Evolutionary conservation across 2,888 invertebrate species (phyloP), one percentile per base, ranked within the genome.

Genomic region (Hybos culiciformis): DNA sequence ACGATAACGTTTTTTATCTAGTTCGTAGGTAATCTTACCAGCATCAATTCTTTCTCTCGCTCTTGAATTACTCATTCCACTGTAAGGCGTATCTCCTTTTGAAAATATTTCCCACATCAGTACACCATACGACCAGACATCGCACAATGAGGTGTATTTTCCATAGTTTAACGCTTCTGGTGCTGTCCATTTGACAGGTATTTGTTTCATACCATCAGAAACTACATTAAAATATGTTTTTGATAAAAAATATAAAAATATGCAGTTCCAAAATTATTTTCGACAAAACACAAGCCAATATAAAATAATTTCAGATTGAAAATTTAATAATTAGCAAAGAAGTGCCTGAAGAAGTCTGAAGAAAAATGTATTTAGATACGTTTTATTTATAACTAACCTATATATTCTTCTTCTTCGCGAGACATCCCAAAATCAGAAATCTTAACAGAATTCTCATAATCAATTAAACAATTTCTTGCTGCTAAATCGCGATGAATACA

Each of bases 391-490:
- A 12, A 24, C 36, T 50, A 51, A 66, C 66, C 67, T 47, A 88
- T 91, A 56, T 96, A 96, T 62, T 93, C 93, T 62, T 93, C 90
- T 61, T 94, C 94, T 63, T 94, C 93, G 21, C 94, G 70, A 0
- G 93, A 94, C 94, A 96, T 96, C 50, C 94, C 94, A 70, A 94
- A 96, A 69, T 96, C 94, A 0, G 94, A 93, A 58, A 96, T 96
- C 71, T 96, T 96, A 5, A 94, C 92, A 42, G 78, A 80, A 55
- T 85, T 83, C 54, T 86, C 83, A 57, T 83, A 80, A 48, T 80
- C 81, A 70, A 67, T 60, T 26, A 66, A 58, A 53, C 94, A 94
- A 70, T 94, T 96, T 54, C 94, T 73, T 1, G 94, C 94, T 1
- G 94, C 94, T 53, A 96, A 72, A 71, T 96, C 94, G 47, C 94